Percentiles rank a stretch among this genome's conserved stretches.
phyloP scores from a whole-genome alignment of 2,888 invertebrate species.

The Drosophila anceps region DNA sequence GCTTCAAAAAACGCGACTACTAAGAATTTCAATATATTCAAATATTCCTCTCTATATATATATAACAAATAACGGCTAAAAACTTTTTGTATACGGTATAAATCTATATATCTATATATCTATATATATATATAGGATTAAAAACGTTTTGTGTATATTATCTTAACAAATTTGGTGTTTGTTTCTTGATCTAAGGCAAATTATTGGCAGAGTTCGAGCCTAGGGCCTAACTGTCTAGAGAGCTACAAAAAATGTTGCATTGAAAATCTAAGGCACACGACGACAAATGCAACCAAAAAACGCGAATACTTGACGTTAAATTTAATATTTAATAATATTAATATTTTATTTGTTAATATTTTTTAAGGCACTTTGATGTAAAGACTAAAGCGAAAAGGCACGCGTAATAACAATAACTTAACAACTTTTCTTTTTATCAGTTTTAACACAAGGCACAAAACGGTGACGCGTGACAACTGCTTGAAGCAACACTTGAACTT shows the following conservation, averaged over 20 bases:
- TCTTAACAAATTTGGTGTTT: slow-evolving; percentile 51
- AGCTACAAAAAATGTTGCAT: slow-evolving; percentile 25
- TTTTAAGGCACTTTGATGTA: slow-evolving; percentile 60
- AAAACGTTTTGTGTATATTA: slow-evolving; percentile 44
- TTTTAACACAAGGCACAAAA: slow-evolving; percentile 65
- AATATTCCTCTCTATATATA: slow-evolving; percentile 6
- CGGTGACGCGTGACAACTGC: slow-evolving; percentile 55
- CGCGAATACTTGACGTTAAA: slow-evolving; percentile 21
- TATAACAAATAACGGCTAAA: slow-evolving; percentile 54
- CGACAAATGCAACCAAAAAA: slow-evolving; percentile 48
- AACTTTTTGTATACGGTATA: slow-evolving; percentile 47
- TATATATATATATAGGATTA: slow-evolving; percentile 28
- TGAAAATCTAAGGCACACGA: slow-evolving; percentile 66
- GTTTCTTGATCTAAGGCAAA: slow-evolving; percentile 65
- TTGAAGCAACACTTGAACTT: slow-evolving; percentile 37
- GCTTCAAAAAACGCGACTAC: slow-evolving; percentile 48
- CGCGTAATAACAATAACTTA: slow-evolving; percentile 59
- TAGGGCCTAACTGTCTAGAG: slow-evolving; percentile 42
- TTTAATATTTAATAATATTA: slow-evolving; percentile 8
- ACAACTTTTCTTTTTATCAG: slow-evolving; percentile 32
- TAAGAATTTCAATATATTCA: slow-evolving; percentile 18
- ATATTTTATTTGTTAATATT: slow-evolving; percentile 7
- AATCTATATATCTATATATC: slow-evolving; percentile 44
- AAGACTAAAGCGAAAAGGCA: slow-evolving; percentile 53
- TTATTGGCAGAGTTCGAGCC: slow-evolving; percentile 65